A percentile compares a stretch with the other conserved stretches of the same genome.
These are phyloP conservation scores for Zapornia atra DNA, from an alignment of 2,113 vertebrate species.

Conservation along the genomic window DNA sequence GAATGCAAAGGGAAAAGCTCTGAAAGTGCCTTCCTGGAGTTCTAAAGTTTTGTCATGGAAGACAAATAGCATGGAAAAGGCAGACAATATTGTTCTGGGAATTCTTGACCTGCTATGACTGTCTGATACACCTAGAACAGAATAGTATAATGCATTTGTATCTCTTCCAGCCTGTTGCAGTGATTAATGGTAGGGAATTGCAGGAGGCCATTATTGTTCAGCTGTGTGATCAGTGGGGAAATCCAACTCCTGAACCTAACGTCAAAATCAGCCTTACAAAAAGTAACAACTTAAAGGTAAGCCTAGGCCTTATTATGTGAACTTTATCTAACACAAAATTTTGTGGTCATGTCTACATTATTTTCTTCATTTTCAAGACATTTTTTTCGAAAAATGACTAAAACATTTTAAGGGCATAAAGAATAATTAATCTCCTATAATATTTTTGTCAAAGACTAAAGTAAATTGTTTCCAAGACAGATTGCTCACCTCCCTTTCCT, in stretches of 20 bases:
- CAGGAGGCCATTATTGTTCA: slow-evolving; percentile 81
- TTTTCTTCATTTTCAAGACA: background rate
- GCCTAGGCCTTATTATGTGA: background rate
- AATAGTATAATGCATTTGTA: background rate
- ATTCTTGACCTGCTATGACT: background rate
- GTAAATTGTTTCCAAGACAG: background rate
- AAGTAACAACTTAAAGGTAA: slow-evolving; percentile 75
- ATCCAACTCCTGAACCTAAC: slow-evolving; percentile 81
- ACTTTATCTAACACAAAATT: background rate
- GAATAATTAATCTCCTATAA: background rate
- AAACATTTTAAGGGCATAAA: background rate
- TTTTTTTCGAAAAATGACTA: background rate
- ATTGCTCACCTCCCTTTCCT: background rate
- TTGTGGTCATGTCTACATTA: background rate
- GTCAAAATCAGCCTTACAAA: slow-evolving; percentile 81
- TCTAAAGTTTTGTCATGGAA: background rate
- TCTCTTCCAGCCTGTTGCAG: slow-evolving; percentile 80
- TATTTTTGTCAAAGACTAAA: background rate
- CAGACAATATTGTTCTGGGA: background rate
- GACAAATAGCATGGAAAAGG: background rate
- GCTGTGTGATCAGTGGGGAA: slow-evolving; percentile 89
- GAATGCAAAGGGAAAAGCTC: background rate
- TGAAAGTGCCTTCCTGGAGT: background rate
- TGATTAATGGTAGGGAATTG: slow-evolving; percentile 84
- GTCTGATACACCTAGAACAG: background rate